Evolutionary conservation across 2,888 invertebrate genomes (phyloP), one percentile per base, ranked within the genome.

Genomic region (Scaptomyza cyrtandrae): DNA sequence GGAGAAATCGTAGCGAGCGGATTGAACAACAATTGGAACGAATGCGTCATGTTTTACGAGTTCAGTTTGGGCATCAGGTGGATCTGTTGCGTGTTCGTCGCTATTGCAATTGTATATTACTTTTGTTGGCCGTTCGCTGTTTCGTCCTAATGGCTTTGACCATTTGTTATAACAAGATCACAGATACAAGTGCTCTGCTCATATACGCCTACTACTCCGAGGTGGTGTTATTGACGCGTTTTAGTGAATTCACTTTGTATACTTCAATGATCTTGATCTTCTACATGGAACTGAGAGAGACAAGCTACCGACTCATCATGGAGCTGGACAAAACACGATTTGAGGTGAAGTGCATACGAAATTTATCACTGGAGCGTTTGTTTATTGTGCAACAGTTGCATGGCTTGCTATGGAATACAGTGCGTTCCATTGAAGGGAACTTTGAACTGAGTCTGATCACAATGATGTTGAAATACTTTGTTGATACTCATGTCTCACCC

Each of bases 171-270:
- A 56, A 55, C 2, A 1, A 64, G 7, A 1, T 13, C 1, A 49
- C 56, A 2, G 46, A 50, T 10, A 27, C 46, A 1, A 9, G 50
- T 7, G 0, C 29, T 2, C 10, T 80, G 24, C 57, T 77, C 0
- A 5, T 54, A n/a, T 66, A 54, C 11, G 62, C 57, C 2, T 14
- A 62, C n/a, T 90, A 88, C 55, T 79, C 90, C 13, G 90, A 90
- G 53, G 4, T 84, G 0, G 71, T 86, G 7, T 27, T 90, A 4
- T 37, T 80, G 6, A 14, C 74, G 2, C 84, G 88, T 3, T 54
- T 90, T 13, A 71, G 57, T 2, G 90, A 90, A 44, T 90, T 86
- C 4, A 52, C 70, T 0, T 35, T 86, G 44, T 81, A 88, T 13
- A 55, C 64, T 0, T 31, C 45, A 5, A 43, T 83, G 6, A 63